phyloP scores from a whole-genome alignment of 2,888 invertebrate species.

The Drosophila setosimentum region DNA sequence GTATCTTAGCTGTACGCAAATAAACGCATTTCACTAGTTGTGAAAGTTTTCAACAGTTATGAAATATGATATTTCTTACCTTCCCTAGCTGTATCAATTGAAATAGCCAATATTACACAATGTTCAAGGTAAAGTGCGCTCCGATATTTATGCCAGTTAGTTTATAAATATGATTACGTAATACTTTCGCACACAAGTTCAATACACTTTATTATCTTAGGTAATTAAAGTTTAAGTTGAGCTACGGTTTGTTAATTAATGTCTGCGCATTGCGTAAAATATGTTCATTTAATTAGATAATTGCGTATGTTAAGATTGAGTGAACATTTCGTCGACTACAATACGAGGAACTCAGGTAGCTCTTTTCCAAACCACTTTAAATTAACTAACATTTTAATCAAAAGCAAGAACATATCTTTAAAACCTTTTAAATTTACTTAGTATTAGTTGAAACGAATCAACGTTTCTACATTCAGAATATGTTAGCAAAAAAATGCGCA shows the following conservation, averaged over 20 bases:
- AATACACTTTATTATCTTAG: neutral
- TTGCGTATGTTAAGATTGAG: neutral
- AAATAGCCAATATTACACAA: neutral
- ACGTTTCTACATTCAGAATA: neutral
- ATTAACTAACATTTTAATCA: neutral
- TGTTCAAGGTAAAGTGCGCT: constrained; percentile 22
- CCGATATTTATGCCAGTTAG: constrained; percentile 12
- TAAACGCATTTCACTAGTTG: constrained; percentile 14
- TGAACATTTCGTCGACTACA: no score
- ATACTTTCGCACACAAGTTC: neutral
- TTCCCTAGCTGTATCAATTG: neutral
- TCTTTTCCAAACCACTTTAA: neutral
- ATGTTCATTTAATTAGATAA: neutral
- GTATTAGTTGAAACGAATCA: neutral
- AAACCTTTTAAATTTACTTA: neutral
- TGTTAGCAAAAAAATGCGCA: no score
- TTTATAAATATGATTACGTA: constrained; percentile 12
- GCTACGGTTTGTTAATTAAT: neutral
- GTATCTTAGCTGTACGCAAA: constrained; percentile 28
- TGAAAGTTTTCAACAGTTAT: constrained; percentile 15
- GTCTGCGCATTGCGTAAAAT: neutral
- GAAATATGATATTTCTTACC: constrained; percentile 15
- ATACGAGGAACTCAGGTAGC: neutral
- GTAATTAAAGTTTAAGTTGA: neutral
- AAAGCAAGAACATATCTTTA: neutral